Evolutionary conservation across 2,888 invertebrate species (phyloP).

Genomic region (Cryptus viduatorius): DNA sequence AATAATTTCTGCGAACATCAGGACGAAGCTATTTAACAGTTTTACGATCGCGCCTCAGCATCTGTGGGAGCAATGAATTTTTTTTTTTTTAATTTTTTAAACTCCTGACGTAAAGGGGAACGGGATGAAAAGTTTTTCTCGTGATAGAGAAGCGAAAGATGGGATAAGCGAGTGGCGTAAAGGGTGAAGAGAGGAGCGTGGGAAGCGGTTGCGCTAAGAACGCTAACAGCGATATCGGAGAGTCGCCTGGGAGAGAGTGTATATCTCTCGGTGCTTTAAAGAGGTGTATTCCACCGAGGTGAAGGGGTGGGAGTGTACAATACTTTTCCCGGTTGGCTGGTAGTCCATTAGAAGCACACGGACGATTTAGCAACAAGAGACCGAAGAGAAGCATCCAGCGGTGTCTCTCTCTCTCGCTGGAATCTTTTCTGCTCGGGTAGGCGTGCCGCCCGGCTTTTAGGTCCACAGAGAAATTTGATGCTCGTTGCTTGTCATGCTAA

Average conservation of each 20-base stretch:
- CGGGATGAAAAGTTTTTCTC: slow-evolving; percentile 31
- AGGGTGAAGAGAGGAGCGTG: slow-evolving; percentile 2
- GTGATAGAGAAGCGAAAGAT: slow-evolving; percentile 35
- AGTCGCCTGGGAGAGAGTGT: background rate
- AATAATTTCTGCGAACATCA: background rate
- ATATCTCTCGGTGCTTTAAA: slow-evolving; percentile 11
- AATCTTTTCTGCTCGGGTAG: slow-evolving; percentile 60
- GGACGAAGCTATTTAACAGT: background rate
- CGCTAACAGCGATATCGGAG: slow-evolving; percentile 12
- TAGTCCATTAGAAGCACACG: slow-evolving; percentile 83
- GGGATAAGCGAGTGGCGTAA: slow-evolving; percentile 19
- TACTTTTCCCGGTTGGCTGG: slow-evolving; percentile 76
- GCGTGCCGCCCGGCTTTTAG: slow-evolving; percentile 78
- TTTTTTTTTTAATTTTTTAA: background rate
- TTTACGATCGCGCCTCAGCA: slow-evolving; percentile 7
- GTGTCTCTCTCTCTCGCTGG: slow-evolving; percentile 47
- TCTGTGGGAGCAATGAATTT: background rate
- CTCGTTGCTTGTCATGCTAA: slow-evolving; percentile 83
- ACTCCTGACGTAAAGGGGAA: background rate
- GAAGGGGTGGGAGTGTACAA: slow-evolving; percentile 64
- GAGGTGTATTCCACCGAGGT: slow-evolving; percentile 1
- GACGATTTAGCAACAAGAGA: slow-evolving; percentile 81
- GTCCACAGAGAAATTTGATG: slow-evolving; percentile 82
- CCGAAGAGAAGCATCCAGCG: slow-evolving; percentile 46
- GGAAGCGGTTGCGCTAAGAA: background rate